Conservation (phyloP, 2,797 vertebrate genomes). For the Pseudochaenichthys georgianus region DNA sequence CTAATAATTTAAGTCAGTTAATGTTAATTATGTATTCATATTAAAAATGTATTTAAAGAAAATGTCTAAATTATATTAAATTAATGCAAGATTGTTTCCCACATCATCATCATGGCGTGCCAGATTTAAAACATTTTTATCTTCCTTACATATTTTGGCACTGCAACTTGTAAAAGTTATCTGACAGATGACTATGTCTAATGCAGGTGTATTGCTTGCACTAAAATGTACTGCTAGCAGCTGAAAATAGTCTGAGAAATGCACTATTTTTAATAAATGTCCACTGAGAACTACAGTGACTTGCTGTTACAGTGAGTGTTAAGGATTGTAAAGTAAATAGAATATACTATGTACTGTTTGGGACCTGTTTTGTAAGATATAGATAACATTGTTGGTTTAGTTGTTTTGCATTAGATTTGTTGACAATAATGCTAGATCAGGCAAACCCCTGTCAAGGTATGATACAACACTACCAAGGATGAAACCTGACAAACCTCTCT, state of each 20-base stretch:
- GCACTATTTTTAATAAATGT: not conserved
- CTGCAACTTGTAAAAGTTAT: no score
- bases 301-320: not conserved
- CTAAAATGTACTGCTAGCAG: not conserved
- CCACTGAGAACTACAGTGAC: not conserved
- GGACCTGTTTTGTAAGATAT: not conserved
- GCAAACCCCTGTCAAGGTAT: not conserved
- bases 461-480: not conserved
- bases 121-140: no score
- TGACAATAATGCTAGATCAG: not conserved
- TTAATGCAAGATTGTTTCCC: no score
- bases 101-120: no score
- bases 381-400: constrained; percentile 8
- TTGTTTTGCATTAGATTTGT: not conserved
- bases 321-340: not conserved
- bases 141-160: no score
- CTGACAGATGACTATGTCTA: no score
- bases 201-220: no score
- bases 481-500: constrained; percentile 6
- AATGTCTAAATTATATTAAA: no score
- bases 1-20: no score
- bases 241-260: not conserved
- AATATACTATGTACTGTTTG: not conserved
- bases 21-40: no score
- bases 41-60: no score